Percentiles rank a stretch among this genome's conserved stretches.
These are phyloP conservation scores for Cyprinodon variegatus DNA, from an alignment of 2,113 vertebrate genomes.

Conservation along the genomic window DNA sequence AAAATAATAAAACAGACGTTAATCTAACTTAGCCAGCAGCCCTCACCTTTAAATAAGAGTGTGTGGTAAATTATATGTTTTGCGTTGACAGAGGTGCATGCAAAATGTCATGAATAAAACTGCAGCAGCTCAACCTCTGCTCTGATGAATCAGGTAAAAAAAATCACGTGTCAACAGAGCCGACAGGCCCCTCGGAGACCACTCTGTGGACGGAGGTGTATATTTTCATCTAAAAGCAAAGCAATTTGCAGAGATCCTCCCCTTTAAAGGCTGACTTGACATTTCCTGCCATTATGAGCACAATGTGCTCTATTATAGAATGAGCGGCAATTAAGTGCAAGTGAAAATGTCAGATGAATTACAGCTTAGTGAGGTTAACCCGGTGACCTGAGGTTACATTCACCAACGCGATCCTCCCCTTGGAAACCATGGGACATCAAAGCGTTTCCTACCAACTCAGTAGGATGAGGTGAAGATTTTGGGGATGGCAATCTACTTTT, in stretches of 20 bases:
- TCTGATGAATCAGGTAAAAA: conserved; percentile 53
- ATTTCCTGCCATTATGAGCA: conserved; percentile 78
- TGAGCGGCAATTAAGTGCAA: conserved; percentile 74
- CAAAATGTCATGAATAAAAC: conserved; percentile 63
- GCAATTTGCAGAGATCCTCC: conserved; percentile 66
- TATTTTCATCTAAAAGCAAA: conserved; percentile 76
- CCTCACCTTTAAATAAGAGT: conserved; percentile 70
- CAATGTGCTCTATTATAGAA: conserved; percentile 74
- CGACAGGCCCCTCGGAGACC: conserved; percentile 18
- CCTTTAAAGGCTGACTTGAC: conserved; percentile 76
- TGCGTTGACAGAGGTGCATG: conserved; percentile 38
- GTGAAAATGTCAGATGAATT: conserved; percentile 78
- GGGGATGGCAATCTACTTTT: conserved; percentile 6
- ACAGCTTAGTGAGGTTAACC: conserved; percentile 53
- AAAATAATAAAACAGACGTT: conserved; percentile 41
- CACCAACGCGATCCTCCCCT: conserved; percentile 15
- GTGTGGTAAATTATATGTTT: conserved; percentile 68
- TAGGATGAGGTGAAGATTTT: not conserved
- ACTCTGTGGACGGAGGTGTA: conserved; percentile 28
- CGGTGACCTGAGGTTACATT: conserved; percentile 35
- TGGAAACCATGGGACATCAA: not conserved
- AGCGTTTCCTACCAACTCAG: not conserved
- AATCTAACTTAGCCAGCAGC: conserved; percentile 64
- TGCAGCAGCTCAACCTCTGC: conserved; percentile 56
- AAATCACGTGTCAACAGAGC: conserved; percentile 57